Conservation (phyloP, 1,140 invertebrate genomes). For the Lasaia peninsularis region DNA sequence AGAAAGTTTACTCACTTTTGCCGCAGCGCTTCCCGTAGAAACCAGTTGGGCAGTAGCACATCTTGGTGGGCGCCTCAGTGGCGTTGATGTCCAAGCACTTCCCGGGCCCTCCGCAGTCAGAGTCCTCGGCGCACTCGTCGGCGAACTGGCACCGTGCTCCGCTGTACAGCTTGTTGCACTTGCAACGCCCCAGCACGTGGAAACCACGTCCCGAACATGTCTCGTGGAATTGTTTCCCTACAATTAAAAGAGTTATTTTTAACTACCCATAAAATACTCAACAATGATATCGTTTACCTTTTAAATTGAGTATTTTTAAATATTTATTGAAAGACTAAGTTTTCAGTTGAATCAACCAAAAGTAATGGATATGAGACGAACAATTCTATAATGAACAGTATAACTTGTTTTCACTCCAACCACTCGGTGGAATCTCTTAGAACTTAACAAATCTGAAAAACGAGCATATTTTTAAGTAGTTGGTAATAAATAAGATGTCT, state of each 20-base stretch:
- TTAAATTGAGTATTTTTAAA: neutral
- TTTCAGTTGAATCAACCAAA: too few species aligned
- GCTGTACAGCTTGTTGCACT: conserved; percentile 89
- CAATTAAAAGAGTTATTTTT: conserved; percentile 21
- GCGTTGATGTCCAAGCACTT: conserved; percentile 88
- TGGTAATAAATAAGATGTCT: too few species aligned
- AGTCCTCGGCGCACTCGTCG: conserved; percentile 89
- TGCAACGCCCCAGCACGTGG: conserved; percentile 86
- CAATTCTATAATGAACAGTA: too few species aligned
- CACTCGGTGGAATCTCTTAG: too few species aligned
- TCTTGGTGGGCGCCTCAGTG: conserved; percentile 87
- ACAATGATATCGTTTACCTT: too few species aligned
- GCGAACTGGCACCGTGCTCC: conserved; percentile 90
- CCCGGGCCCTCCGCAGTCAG: conserved; percentile 90
- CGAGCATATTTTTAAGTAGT: too few species aligned
- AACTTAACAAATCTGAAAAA: too few species aligned
- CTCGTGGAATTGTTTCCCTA: conserved; percentile 86
- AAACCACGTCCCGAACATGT: conserved; percentile 90
- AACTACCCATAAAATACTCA: too few species aligned
- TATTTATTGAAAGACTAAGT: too few species aligned
- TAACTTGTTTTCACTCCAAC: too few species aligned
- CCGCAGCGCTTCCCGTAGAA: conserved; percentile 89
- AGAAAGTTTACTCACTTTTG: conserved; percentile 81
- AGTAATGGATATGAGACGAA: too few species aligned
- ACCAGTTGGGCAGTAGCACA: conserved; percentile 93